A percentile compares a stretch with the other conserved stretches of the same genome.
Conservation (phyloP, 2,113 vertebrate genomes). For the Eudyptes chrysolophus region DNA sequence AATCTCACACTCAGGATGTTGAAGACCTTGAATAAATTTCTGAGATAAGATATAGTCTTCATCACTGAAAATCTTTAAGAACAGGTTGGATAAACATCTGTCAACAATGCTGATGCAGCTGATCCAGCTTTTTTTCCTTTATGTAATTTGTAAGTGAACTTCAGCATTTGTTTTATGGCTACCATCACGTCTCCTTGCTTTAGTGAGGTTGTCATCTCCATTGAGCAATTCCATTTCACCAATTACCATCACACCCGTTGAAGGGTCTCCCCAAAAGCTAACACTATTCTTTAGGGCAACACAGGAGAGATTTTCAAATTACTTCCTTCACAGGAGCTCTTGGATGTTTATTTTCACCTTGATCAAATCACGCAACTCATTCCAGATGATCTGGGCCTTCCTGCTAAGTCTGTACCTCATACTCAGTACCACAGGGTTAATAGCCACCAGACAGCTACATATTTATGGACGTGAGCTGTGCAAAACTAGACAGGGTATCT, state of each 20-base stretch:
- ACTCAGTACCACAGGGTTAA: background rate
- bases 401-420: background rate
- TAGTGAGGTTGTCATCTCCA: background rate
- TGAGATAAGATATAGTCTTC: background rate
- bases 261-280: background rate
- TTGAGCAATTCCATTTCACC: background rate
- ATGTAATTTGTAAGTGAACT: background rate
- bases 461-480: background rate
- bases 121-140: background rate
- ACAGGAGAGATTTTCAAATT: background rate
- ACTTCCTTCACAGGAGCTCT: background rate
- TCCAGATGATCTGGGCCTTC: background rate
- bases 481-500: background rate
- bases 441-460: background rate
- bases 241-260: background rate
- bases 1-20: background rate
- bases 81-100: background rate
- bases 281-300: background rate
- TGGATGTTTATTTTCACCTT: background rate
- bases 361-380: background rate
- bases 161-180: background rate
- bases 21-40: background rate
- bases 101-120: background rate
- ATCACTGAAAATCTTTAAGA: background rate
- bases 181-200: background rate